phyloP scores from a whole-genome alignment of 2,113 vertebrate genomes.

The Zapornia atra region DNA sequence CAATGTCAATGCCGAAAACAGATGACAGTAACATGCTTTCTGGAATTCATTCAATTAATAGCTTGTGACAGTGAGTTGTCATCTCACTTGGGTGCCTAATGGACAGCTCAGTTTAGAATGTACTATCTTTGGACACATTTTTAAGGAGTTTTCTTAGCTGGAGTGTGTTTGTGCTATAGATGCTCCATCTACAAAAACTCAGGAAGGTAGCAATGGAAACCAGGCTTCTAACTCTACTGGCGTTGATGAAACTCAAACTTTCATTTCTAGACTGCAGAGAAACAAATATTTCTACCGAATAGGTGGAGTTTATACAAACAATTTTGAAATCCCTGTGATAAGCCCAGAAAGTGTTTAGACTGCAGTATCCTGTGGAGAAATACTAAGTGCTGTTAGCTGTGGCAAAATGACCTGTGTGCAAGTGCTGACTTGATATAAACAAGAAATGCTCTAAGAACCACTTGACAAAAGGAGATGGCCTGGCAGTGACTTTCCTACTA shows the following conservation, averaged over 20 bases:
- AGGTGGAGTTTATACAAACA: conserved; percentile 16
- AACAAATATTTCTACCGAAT: not conserved
- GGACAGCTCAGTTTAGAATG: conserved; percentile 1
- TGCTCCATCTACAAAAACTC: not conserved
- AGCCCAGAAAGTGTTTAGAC: conserved; percentile 33
- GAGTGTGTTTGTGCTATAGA: not conserved
- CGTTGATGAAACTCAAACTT: not conserved
- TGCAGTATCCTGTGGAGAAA: conserved; percentile 27
- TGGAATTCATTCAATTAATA: not conserved
- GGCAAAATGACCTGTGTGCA: conserved; percentile 46
- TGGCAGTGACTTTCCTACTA: not conserved
- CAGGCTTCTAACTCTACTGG: not conserved
- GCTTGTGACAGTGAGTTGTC: not conserved
- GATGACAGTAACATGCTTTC: not conserved
- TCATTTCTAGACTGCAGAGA: not conserved
- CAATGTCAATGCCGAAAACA: not conserved
- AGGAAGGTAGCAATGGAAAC: not conserved
- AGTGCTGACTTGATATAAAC: conserved; percentile 60
- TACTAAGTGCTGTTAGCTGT: not conserved
- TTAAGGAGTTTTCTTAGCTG: conserved; percentile 28
- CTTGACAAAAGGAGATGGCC: conserved; percentile 30
- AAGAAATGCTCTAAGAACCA: conserved; percentile 22
- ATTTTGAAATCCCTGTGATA: conserved; percentile 36
- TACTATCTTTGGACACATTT: not conserved
- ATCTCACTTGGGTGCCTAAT: conserved; percentile 7